These are phyloP conservation scores for Platyrinchus mystaceus DNA, from an alignment of 2,797 vertebrate species.

Conservation along the genomic window DNA sequence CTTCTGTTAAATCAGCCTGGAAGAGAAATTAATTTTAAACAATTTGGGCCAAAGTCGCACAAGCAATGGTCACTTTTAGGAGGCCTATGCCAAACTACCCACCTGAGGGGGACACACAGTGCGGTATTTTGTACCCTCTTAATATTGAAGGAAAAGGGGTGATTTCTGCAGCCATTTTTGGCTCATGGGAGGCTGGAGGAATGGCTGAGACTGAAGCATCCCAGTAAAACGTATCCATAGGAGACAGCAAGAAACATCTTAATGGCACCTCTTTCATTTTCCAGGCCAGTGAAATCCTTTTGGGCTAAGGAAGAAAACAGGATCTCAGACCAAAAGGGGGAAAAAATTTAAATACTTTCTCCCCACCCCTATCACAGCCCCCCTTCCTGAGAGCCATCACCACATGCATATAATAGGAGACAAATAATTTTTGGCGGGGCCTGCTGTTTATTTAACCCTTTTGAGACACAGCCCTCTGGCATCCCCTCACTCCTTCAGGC, in stretches of 20 bases:
- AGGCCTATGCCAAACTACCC: accelerated
- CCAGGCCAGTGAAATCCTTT: not conserved
- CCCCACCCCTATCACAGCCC: not conserved
- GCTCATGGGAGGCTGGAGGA: accelerated
- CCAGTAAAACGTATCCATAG: accelerated
- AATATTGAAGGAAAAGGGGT: not conserved
- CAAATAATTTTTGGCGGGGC: not conserved
- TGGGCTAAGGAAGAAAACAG: not conserved
- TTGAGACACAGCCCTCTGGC: not conserved
- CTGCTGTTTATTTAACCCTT: conserved; percentile 60
- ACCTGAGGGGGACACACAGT: accelerated
- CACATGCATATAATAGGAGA: not conserved
- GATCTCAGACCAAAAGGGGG: not conserved
- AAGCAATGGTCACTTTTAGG: not conserved
- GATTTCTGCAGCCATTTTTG: not conserved
- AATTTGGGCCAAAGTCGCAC: accelerated
- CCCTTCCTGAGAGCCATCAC: not conserved
- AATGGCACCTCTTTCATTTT: not conserved
- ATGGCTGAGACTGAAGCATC: not conserved
- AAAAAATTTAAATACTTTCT: not conserved
- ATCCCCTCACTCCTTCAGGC: not conserved
- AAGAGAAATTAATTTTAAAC: not conserved
- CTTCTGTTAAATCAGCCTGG: not conserved
- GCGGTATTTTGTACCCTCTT: not conserved
- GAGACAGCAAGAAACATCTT: not conserved